Evolutionary conservation across 2,888 invertebrate species (phyloP), one percentile per base, ranked within the genome.

Genomic region (Zelleria hepariella): DNA sequence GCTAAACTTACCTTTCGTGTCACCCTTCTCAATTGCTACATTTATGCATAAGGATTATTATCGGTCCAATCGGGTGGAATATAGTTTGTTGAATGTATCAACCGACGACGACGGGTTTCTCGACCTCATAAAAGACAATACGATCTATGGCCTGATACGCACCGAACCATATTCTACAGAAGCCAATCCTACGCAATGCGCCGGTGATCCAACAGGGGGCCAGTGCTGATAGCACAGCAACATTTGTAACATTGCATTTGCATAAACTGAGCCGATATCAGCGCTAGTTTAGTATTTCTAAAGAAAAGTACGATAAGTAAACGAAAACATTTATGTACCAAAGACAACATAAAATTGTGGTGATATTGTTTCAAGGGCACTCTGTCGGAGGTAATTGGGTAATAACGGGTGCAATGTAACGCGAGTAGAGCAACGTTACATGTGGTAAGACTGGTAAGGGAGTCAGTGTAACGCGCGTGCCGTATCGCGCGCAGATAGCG

Each of bases 291-390:
- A 42, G 32, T 42, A 42, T 42, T 42, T 10, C 15, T 15, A 3
- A 42, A 10, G 10, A 42, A n/a, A n/a, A n/a, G n/a, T n/a, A n/a
- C n/a, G n/a, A 42, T 42, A 42, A 42, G 10, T 42, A 15, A 10
- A 42, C 32, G 15, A 42, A 42, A 42, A 42, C 15, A 42, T 42
- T 42, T 54, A 54, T 25, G 61, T 61, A 62, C 62, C 61, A 58
- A n/a, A 42, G 59, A 61, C 61, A 62, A 61, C n/a, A n/a, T 21
- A 25, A 59, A 49, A 47, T n/a, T 26, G 25, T 24, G 55, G 32
- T 42, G 15, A 42, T 42, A 32, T 15, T 42, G 10, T 42, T 42
- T 42, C 32, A 42, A 42, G 32, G 32, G 32, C 58, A 26, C 56
- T 61, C 60, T 63, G 57, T 60, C 60, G 20, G 18, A n/a, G 5